Evolutionary conservation across 2,888 invertebrate genomes (phyloP), one percentile per base, ranked within the genome.

Genomic region (Andrena marginata): DNA sequence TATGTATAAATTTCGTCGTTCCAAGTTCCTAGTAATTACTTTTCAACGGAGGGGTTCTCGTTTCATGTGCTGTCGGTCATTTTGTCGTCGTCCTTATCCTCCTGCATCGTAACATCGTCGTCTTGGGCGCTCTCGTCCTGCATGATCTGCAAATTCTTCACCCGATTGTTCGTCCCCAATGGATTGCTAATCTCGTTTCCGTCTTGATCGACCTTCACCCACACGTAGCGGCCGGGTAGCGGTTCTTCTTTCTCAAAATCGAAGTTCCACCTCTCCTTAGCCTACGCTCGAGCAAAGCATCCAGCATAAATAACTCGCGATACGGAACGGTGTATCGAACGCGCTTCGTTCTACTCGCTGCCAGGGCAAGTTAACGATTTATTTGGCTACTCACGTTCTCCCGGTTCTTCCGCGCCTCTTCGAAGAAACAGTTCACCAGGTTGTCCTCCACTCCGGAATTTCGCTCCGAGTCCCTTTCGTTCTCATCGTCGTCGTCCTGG

Each of bases 231-330:
- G 0, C 96, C 96, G 0, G 93, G 91, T 54, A 94, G 84, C 0
- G 95, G 95, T 54, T 92, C 88, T 79, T 95, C 96, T 1, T 95
- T 95, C 77, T 92, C 93, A 72, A 96, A 95, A 90, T 96, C 96
- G 65, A 95, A 96, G 87, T 96, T 96, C 95, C 95, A 96, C 81
- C 94, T 94, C 20, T 91, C 87, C 51, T 90, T 93, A 10, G 94
- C 95, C 87, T 94, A 77, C 6, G 26, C 0, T 60, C 60, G 68
- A 64, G 79, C 20, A 26, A 35, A 75, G 26, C 31, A 67, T 10
- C 20, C 7, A 56, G 26, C 20, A 4, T 8, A 51, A 63, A 29
- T 23, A 72, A 62, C 35, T 8, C 16, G 31, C 31, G 51, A 68
- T 23, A 16, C n/a, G 6, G 16, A 35, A 68, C 35, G 16, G 16